Evolutionary conservation across 2,888 invertebrate species (phyloP).

Genomic region (Cremastinae sp.): DNA sequence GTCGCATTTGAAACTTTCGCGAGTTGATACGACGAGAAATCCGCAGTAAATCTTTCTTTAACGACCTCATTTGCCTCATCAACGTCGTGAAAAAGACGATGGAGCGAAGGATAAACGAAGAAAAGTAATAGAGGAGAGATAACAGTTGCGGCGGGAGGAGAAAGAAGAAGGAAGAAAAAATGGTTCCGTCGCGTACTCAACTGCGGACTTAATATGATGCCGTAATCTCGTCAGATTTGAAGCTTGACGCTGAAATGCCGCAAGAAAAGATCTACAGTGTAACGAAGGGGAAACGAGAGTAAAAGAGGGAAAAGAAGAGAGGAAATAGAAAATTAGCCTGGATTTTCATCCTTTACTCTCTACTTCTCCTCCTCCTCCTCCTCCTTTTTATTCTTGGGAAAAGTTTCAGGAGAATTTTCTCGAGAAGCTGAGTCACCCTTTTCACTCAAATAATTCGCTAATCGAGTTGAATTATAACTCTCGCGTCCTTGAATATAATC

Average conservation of each 20-base stretch:
- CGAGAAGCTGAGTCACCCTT: slow-evolving; percentile 46
- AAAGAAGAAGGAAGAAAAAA: slow-evolving; percentile 32
- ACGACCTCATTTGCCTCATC: slow-evolving; percentile 73
- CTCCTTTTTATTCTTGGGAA: neutral
- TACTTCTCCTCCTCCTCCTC: neutral
- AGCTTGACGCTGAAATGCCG: slow-evolving; percentile 61
- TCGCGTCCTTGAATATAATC: slow-evolving; percentile 52
- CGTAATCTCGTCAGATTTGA: slow-evolving; percentile 63
- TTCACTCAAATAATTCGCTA: slow-evolving; percentile 57
- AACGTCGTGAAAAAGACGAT: slow-evolving; percentile 63
- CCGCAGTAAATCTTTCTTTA: slow-evolving; percentile 69
- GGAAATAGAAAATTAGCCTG: slow-evolving; percentile 62
- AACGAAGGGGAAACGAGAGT: slow-evolving; percentile 28
- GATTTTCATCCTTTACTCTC: slow-evolving; percentile 56
- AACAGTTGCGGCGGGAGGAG: slow-evolving; percentile 17
- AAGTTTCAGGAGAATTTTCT: slow-evolving; percentile 40
- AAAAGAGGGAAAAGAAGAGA: slow-evolving; percentile 11
- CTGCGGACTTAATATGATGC: slow-evolving; percentile 35
- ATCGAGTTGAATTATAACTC: slow-evolving; percentile 58
- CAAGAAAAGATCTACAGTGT: slow-evolving; percentile 45
- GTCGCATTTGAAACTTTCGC: slow-evolving; percentile 24
- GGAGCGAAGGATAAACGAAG: slow-evolving; percentile 21
- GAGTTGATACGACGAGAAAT: slow-evolving; percentile 54
- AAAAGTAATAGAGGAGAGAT: slow-evolving; percentile 49
- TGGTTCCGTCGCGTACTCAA: slow-evolving; percentile 15